These are phyloP conservation scores for Synaphobranchus kaupii DNA, from an alignment of 2,797 vertebrate species.

Conservation along the genomic window DNA sequence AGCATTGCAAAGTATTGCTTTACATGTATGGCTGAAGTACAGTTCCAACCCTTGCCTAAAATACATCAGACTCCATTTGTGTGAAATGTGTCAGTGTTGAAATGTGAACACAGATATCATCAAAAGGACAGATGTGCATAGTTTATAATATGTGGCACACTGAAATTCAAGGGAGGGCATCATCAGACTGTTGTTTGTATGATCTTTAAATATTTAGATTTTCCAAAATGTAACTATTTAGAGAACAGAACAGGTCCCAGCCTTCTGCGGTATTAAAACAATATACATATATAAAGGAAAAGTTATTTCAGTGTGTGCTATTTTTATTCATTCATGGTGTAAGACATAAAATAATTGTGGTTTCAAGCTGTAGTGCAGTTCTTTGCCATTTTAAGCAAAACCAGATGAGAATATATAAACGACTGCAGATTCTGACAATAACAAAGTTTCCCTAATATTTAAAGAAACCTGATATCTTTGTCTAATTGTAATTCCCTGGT, in stretches of 20 bases:
- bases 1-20: not conserved
- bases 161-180: conserved; percentile 10
- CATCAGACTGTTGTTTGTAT: conserved; percentile 44
- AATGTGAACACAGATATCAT: not conserved
- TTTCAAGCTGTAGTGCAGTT: not conserved
- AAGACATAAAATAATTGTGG: not conserved
- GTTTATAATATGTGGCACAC: not conserved
- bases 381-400: not conserved
- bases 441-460: not conserved
- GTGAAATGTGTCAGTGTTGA: not conserved
- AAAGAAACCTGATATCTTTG: not conserved
- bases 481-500: not conserved
- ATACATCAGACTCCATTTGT: not conserved
- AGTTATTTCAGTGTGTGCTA: conserved; percentile 37
- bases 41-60: not conserved
- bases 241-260: conserved; percentile 29
- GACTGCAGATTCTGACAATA: not conserved
- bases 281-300: conserved; percentile 23
- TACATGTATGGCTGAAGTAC: not conserved
- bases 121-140: not conserved
- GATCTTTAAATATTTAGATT: conserved; percentile 58
- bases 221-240: conserved; percentile 59
- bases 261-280: conserved; percentile 39
- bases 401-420: not conserved
- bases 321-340: not conserved